Evolutionary conservation across 1,140 invertebrate genomes (phyloP).

Genomic region (Lethrus apterus): DNA sequence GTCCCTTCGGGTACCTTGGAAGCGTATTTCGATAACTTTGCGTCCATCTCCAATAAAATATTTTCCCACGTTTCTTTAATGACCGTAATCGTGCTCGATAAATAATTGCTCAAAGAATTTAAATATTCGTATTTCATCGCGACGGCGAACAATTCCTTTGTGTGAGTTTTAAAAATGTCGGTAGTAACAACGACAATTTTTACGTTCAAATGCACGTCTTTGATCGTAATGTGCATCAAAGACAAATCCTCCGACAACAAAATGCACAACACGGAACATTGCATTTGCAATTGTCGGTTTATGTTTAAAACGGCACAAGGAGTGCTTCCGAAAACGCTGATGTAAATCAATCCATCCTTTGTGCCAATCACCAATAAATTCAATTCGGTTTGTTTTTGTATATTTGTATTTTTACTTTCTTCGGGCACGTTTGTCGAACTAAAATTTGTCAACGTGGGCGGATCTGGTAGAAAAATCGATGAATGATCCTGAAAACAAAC

Average conservation of each 20-base stretch:
- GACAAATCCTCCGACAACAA: constrained; percentile 54
- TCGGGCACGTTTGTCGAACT: constrained; percentile 46
- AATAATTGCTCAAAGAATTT: constrained; percentile 55
- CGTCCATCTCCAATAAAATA: constrained; percentile 88
- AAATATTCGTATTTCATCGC: constrained; percentile 67
- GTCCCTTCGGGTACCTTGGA: constrained; percentile 68
- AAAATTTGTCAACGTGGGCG: constrained; percentile 40
- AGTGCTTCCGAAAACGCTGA: constrained; percentile 80
- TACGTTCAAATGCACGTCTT: constrained; percentile 45
- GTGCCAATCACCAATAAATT: constrained; percentile 76
- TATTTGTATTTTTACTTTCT: constrained; percentile 55
- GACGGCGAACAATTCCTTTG: constrained; percentile 60
- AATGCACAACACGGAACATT: constrained; percentile 53
- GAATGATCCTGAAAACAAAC: constrained; percentile 46
- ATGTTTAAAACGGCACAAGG: constrained; percentile 66
- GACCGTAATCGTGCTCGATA: constrained; percentile 70
- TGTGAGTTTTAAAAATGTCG: constrained; percentile 55
- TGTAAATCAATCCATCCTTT: constrained; percentile 59
- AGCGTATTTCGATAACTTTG: constrained; percentile 84
- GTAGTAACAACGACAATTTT: constrained; percentile 57
- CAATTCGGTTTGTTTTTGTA: constrained; percentile 59
- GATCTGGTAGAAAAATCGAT: constrained; percentile 46
- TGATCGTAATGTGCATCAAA: constrained; percentile 48
- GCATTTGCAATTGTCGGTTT: constrained; percentile 45
- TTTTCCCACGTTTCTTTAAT: constrained; percentile 92